Percentiles rank a stretch among this genome's conserved stretches.
Evolutionary conservation across 2,113 vertebrate genomes (phyloP).

Genomic region (Phalacrocorax carbo): DNA sequence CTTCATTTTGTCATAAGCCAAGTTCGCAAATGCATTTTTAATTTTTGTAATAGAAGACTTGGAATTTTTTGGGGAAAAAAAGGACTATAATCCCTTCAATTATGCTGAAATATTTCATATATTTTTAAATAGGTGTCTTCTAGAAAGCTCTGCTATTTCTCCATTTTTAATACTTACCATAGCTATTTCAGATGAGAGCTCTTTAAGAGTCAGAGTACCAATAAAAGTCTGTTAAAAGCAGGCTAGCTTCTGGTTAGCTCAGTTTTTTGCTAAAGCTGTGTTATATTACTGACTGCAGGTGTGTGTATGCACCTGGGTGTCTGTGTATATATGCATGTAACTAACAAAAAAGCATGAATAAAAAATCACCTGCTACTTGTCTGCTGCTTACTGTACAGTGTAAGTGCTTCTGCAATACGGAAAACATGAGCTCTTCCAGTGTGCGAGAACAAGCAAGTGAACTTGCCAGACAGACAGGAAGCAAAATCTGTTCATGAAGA

Average conservation of each 20-base stretch:
- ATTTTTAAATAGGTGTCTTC: neutral
- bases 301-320: neutral
- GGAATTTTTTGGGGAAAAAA: fast-evolving
- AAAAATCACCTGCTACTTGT: neutral
- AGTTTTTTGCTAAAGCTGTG: neutral
- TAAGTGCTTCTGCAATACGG: neutral
- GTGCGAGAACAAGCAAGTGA: constrained; percentile 7
- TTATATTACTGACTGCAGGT: neutral
- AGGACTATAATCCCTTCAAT: neutral
- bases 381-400: neutral
- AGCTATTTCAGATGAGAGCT: neutral
- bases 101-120: neutral
- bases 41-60: neutral
- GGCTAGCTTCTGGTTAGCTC: neutral
- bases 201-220: neutral
- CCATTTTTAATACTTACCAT: neutral
- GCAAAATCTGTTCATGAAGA: neutral
- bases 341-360: neutral
- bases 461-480: neutral
- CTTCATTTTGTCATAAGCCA: neutral
- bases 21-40: constrained; percentile 16
- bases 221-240: neutral
- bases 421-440: neutral
- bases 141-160: neutral
- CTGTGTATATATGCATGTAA: neutral